These are phyloP conservation scores for Drosophila macrospina DNA, from an alignment of 2,888 invertebrate species.

Conservation along the genomic window DNA sequence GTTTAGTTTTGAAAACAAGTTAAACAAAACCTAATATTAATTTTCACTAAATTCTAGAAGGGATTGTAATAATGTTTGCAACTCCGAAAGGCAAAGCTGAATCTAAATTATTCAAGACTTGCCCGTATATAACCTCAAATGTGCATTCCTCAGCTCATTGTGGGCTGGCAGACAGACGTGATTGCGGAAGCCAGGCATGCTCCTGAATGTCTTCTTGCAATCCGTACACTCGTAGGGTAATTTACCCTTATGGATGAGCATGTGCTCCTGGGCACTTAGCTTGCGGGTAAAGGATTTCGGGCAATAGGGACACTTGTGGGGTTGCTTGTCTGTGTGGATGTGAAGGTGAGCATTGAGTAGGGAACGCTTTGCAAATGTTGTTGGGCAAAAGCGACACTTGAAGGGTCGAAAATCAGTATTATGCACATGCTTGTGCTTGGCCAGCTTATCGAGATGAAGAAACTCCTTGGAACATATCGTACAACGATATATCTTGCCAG, in stretches of 20 bases:
- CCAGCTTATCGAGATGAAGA: neutral
- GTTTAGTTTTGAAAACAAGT: too few species aligned
- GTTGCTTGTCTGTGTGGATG: neutral
- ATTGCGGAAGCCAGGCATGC: neutral
- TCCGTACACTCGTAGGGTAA: neutral
- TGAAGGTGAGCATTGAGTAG: neutral
- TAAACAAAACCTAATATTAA: too few species aligned
- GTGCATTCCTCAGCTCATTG: too few species aligned
- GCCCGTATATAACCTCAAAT: too few species aligned
- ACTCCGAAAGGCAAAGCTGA: too few species aligned
- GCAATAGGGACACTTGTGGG: conserved; percentile 7
- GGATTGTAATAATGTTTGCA: too few species aligned
- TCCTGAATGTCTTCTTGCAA: conserved; percentile 8
- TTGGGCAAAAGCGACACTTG: neutral
- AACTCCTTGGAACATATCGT: conserved; percentile 4
- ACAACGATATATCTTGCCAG: conserved; percentile 6
- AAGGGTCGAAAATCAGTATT: neutral
- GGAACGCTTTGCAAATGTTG: neutral
- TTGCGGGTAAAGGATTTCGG: neutral
- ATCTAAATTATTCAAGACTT: too few species aligned
- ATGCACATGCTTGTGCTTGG: neutral
- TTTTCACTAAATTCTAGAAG: too few species aligned
- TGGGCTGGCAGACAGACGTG: neutral
- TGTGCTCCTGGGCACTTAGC: neutral
- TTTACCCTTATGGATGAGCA: neutral